Evolutionary conservation across 1,140 invertebrate species (phyloP), one percentile per base, ranked within the genome.

Genomic region (Rhizoglyphus robini): DNA sequence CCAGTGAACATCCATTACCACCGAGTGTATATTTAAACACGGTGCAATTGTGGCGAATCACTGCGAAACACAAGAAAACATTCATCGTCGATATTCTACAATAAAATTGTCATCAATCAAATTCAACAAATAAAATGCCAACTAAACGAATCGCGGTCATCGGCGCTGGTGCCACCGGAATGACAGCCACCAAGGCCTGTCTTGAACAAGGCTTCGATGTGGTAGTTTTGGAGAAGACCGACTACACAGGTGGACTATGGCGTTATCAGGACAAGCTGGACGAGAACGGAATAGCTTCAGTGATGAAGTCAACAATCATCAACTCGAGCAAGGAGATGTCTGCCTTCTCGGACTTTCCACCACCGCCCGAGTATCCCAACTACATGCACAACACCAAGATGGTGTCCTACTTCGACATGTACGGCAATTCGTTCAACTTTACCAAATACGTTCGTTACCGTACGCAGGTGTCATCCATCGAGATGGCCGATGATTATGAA

Each of bases 241-340:
- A 70, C 41, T 73, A 78, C 65, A 73, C 79, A 38, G 80, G 81
- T 4, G 80, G 80, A 29, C 70, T 81, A 4, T 81, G 80, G 80
- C 76, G 78, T 48, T 82, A 77, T 67, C 30, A 75, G 32, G 74
- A 75, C 4, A 31, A 63, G 18, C 69, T 75, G 3, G 70, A 72
- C 4, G 69, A 70, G 11, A 15, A 73, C 62, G 67, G 76, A 65
- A n/a, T 68, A 68, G 74, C 67, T 51, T 74, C 49, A 69, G 71
- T 71, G 8, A 69, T 69, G 69, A 64, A 65, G 8, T 63, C 66
- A 3, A 72, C 71, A 13, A 68, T 78, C 4, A 78, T 59, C 5
- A 68, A 68, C 47, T 77, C 78, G 0, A 78, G 76, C 38, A 71
- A 71, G 46, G 70, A 71, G 71, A 66, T 73, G 34, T 68, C 67